Evolutionary conservation across 2,797 vertebrate species (phyloP).

Genomic region (Triplophysa yarkandensis): DNA sequence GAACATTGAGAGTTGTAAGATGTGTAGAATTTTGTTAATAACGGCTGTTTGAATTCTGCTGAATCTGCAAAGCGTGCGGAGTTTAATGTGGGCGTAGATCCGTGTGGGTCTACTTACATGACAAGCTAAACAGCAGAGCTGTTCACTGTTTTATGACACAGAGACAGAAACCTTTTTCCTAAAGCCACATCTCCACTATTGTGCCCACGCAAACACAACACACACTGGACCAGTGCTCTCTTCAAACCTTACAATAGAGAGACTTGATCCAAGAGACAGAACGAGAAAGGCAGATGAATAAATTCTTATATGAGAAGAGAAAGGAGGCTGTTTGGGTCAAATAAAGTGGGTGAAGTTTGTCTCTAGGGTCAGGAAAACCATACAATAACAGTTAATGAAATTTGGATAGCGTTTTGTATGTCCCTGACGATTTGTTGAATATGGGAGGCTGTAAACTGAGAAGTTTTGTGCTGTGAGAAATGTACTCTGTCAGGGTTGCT

Average conservation of each 20-base stretch:
- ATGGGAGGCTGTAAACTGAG: background rate
- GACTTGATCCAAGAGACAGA: constrained; percentile 15
- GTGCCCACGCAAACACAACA: constrained; percentile 34
- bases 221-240: constrained; percentile 23
- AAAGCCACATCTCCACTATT: constrained; percentile 20
- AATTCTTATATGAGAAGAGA: constrained; percentile 38
- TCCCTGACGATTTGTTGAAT: background rate
- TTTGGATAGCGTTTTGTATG: background rate
- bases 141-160: constrained; percentile 35
- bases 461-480: background rate
- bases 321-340: constrained; percentile 28
- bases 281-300: constrained; percentile 5
- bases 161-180: constrained; percentile 29
- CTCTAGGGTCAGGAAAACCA: constrained; percentile 47
- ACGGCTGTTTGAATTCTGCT: background rate
- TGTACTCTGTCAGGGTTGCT: background rate
- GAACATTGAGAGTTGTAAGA: background rate
- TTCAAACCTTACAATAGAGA: constrained; percentile 9
- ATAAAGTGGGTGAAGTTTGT: constrained; percentile 50
- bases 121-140: constrained; percentile 33
- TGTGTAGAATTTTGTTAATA: background rate
- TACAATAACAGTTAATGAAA: constrained; percentile 44
- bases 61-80: background rate
- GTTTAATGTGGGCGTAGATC: background rate
- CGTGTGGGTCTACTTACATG: background rate